Evolutionary conservation across 2,888 invertebrate species (phyloP).

Genomic region (Aricia artaxerxes): DNA sequence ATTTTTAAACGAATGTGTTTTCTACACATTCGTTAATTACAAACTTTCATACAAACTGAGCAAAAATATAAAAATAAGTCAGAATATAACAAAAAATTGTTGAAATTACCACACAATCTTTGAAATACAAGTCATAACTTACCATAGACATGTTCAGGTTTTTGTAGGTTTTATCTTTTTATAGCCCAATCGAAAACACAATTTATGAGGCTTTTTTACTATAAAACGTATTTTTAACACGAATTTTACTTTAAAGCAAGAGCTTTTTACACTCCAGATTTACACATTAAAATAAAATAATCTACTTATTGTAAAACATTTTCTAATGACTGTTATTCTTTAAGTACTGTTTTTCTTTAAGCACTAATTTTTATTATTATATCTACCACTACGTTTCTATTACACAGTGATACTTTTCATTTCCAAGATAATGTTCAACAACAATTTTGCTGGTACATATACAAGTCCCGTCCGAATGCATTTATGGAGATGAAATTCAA

Average conservation of each 20-base stretch:
- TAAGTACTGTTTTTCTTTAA: too few relatives aligned
- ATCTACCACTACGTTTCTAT: too few relatives aligned
- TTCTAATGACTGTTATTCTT: background rate
- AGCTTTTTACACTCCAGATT: background rate
- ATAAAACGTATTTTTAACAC: background rate
- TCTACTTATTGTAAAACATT: background rate
- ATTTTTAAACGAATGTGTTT: too few relatives aligned
- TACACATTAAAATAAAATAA: background rate
- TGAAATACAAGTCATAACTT: slow-evolving; percentile 17
- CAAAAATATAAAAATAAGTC: background rate
- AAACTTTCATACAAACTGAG: too few relatives aligned
- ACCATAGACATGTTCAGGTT: slow-evolving; percentile 7
- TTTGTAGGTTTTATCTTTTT: slow-evolving; percentile 8
- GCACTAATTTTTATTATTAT: too few relatives aligned
- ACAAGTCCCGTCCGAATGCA: too few relatives aligned
- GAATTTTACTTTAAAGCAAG: background rate
- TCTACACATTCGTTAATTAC: too few relatives aligned
- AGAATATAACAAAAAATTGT: background rate
- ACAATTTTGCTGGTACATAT: too few relatives aligned
- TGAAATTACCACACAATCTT: background rate
- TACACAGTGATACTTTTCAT: too few relatives aligned
- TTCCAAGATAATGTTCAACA: too few relatives aligned
- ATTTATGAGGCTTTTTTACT: slow-evolving; percentile 3
- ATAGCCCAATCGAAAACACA: background rate
- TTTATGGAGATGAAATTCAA: too few relatives aligned